Conservation (phyloP, 2,113 vertebrate species). For the Cacatua alba region DNA sequence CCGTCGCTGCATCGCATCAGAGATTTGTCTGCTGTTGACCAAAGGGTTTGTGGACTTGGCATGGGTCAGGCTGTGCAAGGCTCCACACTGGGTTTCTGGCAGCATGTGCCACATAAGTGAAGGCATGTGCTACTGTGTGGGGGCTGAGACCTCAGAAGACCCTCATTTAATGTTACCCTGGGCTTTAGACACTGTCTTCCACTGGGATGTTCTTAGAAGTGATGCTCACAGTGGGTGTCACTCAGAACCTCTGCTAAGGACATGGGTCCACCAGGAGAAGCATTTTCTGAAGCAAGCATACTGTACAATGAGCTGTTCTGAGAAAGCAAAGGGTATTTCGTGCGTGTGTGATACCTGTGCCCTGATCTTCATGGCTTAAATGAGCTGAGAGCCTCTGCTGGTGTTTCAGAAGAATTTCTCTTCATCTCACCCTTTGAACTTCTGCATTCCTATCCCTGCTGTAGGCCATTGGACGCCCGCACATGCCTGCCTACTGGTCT, state of each 20-base stretch:
- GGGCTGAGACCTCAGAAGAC: background rate
- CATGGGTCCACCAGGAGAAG: background rate
- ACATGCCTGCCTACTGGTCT: conserved; percentile 88
- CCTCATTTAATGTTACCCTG: background rate
- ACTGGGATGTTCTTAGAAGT: background rate
- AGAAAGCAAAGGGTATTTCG: background rate
- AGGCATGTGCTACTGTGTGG: background rate
- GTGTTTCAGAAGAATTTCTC: background rate
- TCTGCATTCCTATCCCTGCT: background rate
- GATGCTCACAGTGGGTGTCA: background rate
- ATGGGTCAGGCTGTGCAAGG: background rate
- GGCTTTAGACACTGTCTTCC: background rate
- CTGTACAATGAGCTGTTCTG: background rate
- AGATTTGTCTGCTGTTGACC: background rate
- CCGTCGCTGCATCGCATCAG: rapidly evolving
- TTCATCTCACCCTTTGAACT: background rate
- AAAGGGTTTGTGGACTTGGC: background rate
- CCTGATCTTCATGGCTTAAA: background rate
- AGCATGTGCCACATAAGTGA: rapidly evolving
- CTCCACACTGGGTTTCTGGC: background rate
- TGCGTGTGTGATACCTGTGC: background rate
- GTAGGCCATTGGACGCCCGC: conserved; percentile 78
- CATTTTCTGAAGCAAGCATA: background rate
- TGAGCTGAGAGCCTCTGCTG: background rate
- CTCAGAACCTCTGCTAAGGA: background rate